A percentile compares a stretch with the other conserved stretches of the same genome.
phyloP scores from a whole-genome alignment of 2,113 vertebrate species.

The Eublepharis macularius region DNA sequence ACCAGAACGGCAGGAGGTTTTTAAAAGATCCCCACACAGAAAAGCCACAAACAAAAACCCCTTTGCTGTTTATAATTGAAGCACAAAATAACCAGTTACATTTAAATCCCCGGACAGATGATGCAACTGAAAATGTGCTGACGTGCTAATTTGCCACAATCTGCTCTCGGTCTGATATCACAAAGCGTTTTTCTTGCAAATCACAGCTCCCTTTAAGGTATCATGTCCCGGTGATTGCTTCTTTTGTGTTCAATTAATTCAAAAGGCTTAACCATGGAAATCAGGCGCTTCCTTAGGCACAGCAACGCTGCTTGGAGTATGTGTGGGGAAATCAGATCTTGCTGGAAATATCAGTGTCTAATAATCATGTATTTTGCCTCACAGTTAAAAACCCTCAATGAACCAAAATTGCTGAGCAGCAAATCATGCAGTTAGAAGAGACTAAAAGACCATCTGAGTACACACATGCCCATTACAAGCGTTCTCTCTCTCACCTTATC shows the following conservation, averaged over 20 bases:
- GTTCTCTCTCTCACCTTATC: not conserved
- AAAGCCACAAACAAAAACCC: not conserved
- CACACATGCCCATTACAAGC: not conserved
- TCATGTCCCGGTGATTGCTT: not conserved
- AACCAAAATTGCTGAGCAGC: conserved; percentile 37
- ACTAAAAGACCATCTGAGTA: not conserved
- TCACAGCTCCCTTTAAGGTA: not conserved
- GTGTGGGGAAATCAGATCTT: not conserved
- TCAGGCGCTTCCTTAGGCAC: not conserved
- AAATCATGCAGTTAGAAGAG: too few species aligned
- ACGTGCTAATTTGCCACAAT: not conserved
- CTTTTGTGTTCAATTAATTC: conserved; percentile 23
- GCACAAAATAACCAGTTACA: not conserved
- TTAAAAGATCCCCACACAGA: accelerated
- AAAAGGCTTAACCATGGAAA: conserved; percentile 19
- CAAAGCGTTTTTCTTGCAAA: conserved; percentile 16
- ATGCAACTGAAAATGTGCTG: not conserved
- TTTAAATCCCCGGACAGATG: conserved; percentile 4
- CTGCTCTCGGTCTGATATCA: not conserved
- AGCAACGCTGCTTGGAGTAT: not conserved
- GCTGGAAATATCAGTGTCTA: conserved; percentile 22
- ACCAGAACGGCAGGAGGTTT: accelerated
- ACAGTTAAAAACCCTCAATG: conserved; percentile 13
- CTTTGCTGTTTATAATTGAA: not conserved
- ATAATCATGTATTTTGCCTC: conserved; percentile 15